Evolutionary conservation across 1,140 invertebrate species (phyloP).

Genomic region (Belonocnema kinseyi): DNA sequence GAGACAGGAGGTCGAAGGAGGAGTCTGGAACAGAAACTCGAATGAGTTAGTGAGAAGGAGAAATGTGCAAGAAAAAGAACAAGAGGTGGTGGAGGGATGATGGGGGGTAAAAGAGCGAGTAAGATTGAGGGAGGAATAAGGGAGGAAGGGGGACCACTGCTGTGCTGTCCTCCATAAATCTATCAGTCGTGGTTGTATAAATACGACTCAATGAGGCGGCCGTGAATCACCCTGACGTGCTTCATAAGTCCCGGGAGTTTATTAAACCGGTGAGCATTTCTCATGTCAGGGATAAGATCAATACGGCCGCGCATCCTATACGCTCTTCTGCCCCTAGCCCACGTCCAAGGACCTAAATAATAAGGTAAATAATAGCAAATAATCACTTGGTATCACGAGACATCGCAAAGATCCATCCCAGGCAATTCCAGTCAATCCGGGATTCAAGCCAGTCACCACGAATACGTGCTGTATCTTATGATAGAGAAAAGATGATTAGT

Average conservation of each 20-base stretch:
- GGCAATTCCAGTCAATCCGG: no score
- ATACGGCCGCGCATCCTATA: conserved; percentile 71
- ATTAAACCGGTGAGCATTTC: conserved; percentile 77
- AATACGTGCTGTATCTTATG: no score
- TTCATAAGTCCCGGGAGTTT: conserved; percentile 77
- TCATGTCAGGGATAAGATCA: conserved; percentile 77
- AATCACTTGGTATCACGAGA: conserved; percentile 57
- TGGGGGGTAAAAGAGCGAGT: conserved; percentile 37
- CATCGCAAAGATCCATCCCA: neutral
- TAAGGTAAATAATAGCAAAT: conserved; percentile 66
- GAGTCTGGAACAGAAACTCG: conserved; percentile 37
- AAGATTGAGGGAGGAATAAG: conserved; percentile 35
- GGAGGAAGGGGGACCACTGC: conserved; percentile 68
- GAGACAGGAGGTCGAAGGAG: conserved; percentile 39
- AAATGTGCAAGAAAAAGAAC: conserved; percentile 46
- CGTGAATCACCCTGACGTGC: conserved; percentile 77
- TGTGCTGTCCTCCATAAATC: conserved; percentile 76
- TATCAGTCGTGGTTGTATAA: conserved; percentile 76
- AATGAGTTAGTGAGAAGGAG: conserved; percentile 50
- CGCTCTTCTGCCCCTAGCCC: conserved; percentile 49
- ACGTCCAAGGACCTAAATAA: conserved; percentile 58
- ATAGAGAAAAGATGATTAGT: no score
- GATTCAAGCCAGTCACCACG: no score
- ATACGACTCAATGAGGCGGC: conserved; percentile 76
- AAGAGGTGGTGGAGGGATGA: conserved; percentile 51